Evolutionary conservation across 2,888 invertebrate species (phyloP).

Genomic region (Agriopis leucophaearia): DNA sequence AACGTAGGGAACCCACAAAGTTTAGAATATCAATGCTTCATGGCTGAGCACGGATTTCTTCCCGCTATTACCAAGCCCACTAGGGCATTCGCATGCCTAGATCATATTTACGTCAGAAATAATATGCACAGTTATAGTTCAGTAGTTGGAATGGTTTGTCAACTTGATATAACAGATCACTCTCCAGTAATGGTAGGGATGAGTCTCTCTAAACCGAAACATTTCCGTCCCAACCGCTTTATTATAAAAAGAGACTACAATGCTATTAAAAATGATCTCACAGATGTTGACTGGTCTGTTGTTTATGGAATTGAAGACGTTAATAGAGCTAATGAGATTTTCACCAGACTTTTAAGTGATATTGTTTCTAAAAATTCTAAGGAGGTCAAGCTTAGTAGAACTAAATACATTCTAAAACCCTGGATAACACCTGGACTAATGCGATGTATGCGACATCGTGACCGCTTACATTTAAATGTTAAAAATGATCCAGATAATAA

Average conservation of each 20-base stretch:
- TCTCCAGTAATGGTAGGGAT: neutral
- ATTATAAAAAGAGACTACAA: neutral
- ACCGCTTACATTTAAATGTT: no score
- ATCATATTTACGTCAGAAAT: neutral
- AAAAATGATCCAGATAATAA: no score
- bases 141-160: neutral
- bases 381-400: neutral
- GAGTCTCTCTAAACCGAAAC: neutral
- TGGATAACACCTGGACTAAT: no score
- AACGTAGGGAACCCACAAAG: no score
- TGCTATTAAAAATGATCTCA: neutral
- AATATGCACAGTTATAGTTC: neutral
- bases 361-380: neutral
- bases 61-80: neutral
- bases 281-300: neutral
- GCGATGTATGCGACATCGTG: no score
- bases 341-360: neutral
- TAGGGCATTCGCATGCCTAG: neutral
- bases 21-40: neutral
- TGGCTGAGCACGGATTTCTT: neutral
- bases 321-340: neutral
- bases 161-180: neutral
- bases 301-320: neutral
- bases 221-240: neutral
- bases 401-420: neutral